These are phyloP conservation scores for Drosophila trichaetosa DNA, from an alignment of 2,888 invertebrate species.

Conservation along the genomic window DNA sequence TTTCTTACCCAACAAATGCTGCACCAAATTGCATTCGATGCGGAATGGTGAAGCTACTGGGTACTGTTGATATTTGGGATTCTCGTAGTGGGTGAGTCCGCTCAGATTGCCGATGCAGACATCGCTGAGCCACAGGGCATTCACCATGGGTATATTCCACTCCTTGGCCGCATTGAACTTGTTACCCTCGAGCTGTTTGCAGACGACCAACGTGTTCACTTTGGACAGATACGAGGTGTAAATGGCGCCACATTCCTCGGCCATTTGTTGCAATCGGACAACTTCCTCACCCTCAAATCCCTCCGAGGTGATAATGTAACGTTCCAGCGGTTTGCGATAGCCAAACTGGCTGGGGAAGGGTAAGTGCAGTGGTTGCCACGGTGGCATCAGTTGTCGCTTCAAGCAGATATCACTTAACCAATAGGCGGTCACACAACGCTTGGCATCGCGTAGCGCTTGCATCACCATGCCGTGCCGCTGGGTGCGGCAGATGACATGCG, in stretches of 20 bases:
- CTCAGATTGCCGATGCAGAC: constrained; percentile 94
- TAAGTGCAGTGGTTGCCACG: constrained; percentile 97
- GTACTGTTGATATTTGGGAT: constrained; percentile 95
- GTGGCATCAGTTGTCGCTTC: constrained; percentile 94
- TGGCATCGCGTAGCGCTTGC: constrained; percentile 89
- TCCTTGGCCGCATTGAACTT: constrained; percentile 96
- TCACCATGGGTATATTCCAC: constrained; percentile 96
- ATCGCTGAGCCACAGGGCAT: constrained; percentile 97
- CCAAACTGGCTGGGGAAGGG: constrained; percentile 89
- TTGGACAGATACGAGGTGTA: constrained; percentile 91
- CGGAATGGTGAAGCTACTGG: constrained; percentile 91
- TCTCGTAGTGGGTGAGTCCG: constrained; percentile 92
- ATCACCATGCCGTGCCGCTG: constrained; percentile 96
- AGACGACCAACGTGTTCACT: constrained; percentile 91
- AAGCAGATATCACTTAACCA: constrained; percentile 97
- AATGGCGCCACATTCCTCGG: constrained; percentile 94
- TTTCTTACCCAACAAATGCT: constrained; percentile 94
- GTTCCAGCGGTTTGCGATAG: constrained; percentile 89
- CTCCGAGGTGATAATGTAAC: constrained; percentile 93
- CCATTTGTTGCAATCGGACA: constrained; percentile 92
- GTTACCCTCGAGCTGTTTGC: constrained; percentile 92
- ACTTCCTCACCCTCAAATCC: constrained; percentile 96
- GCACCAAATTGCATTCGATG: constrained; percentile 93
- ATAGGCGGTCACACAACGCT: constrained; percentile 92
- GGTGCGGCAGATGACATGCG: constrained; percentile 96